Percentiles rank a stretch among this genome's conserved stretches.
Evolutionary conservation across 2,113 vertebrate species (phyloP).

Genomic region (Daphoenositta chrysoptera): DNA sequence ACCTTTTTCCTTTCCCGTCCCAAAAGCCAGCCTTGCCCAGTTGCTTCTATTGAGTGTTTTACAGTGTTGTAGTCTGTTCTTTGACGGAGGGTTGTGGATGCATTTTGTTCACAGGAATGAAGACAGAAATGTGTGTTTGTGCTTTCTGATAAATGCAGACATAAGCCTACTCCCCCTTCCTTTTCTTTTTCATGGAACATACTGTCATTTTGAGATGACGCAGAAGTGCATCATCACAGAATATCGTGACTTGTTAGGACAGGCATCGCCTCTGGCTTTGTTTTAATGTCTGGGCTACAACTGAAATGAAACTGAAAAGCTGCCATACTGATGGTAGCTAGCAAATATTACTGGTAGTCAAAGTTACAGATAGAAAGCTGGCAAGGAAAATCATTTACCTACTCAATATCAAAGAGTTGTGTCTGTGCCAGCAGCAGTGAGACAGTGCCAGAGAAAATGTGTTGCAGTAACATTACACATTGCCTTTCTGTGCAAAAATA

Average conservation of each 20-base stretch:
- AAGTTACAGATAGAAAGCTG: conserved; percentile 49
- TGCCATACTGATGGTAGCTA: not conserved
- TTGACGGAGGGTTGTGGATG: not conserved
- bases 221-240: not conserved
- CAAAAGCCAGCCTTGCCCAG: not conserved
- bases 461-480: conserved; percentile 35
- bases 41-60: not conserved
- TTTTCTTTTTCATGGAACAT: not conserved
- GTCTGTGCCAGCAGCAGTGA: conserved; percentile 7
- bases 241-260: conserved; percentile 27
- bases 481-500: conserved; percentile 34
- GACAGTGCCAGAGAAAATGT: conserved; percentile 30
- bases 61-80: not conserved
- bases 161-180: not conserved
- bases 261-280: not conserved
- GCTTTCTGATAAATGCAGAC: not conserved
- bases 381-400: conserved; percentile 40
- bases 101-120: not conserved
- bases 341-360: conserved; percentile 34
- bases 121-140: not conserved
- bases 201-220: not conserved
- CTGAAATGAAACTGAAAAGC: conserved; percentile 16
- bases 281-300: not conserved
- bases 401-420: conserved; percentile 52
- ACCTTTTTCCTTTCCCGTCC: not conserved